Base-by-base conservation (phyloP, 2,888 invertebrate genomes). In the Cheilosia soror region DNA sequence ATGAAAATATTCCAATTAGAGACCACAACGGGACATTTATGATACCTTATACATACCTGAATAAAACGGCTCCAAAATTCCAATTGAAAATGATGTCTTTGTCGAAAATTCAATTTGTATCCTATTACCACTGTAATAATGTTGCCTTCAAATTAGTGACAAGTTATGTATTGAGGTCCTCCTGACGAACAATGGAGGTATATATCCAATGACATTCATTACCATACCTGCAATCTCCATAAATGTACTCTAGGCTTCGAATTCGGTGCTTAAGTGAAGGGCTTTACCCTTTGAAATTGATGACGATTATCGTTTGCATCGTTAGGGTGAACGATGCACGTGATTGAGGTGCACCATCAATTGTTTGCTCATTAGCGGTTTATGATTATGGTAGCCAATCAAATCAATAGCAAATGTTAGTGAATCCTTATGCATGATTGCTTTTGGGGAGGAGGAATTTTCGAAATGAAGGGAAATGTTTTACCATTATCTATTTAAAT, bases 171-270 rank as follows among this genome's bases (percentile, higher is more conserved):
- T 55, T 31, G 37, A 15, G 68, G 27, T 47, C 25, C 37, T 20
- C 31, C 37, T 2, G n/a, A 20, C 37, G 31, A 77, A 53, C 47
- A 58, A 40, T 9, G 40, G 63, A 15, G 37, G 37, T 29, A 42
- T 58, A 47, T 66, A 62, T 72, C 62, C 60, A 68, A 82, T 72
- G 58, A 68, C 66, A 72, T 40, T 60, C 51, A 78, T 83, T 63
- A 73, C 49, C 55, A 63, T 79, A 55, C 40, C 44, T 57, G 47
- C 11, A 57, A 15, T 55, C 62, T 49, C 25, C 51, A 20, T 11
- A 42, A 47, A 58, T 51, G 2, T 25, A 15, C 29, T 27, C 20
- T 9, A n/a, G 60, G 27, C 11, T 44, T 15, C 5, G n/a, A 44
- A 33, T 44, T n/a, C 40, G 47, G 51, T n/a, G 25, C 55, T 49